Base-by-base conservation (phyloP, 1,140 invertebrate species). In the Gryllus bimaculatus region DNA sequence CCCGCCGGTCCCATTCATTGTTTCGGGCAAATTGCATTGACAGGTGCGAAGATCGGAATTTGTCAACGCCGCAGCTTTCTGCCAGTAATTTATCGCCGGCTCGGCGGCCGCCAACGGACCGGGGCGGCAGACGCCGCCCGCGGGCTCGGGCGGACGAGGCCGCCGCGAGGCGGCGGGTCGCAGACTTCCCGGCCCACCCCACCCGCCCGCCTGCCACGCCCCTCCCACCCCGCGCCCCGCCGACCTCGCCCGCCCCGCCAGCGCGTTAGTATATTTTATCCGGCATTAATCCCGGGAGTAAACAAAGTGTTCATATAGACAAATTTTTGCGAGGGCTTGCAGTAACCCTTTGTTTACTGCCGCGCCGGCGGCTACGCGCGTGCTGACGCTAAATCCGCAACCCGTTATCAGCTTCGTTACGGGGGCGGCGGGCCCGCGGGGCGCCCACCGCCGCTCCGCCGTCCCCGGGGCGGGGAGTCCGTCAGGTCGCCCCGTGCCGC, bases 291-390 rank as follows among this genome's bases (percentile, higher is more conserved):
- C 54, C 54, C 54, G 54, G 54, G 54, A 66, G 54, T 66, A 66
- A 66, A 66, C 54, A 66, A 66, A 66, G 54, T 66, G 54, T 66
- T 66, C 54, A 66, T 66, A 66, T 66, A 66, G 54, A 66, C 54
- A 66, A 66, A 66, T 66, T 66, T 66, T 66, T 1, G 2, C 0
- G 7, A 7, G 54, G 54, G 2, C 7, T 66, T 66, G 54, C 54
- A 66, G 54, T 66, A 66, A 66, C 2, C 54, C 54, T 7, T 66
- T 66, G 54, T 66, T 66, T 66, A 66, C 54, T 39, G 26, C 26
- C 26, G 26, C 26, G 26, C 26, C 54, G 54, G 54, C 54, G 54
- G 18, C 54, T 66, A 18, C 54, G 54, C 54, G 54, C 54, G 54
- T 66, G 54, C 54, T 66, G 54, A 66, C 54, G 54, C 54, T 66